Evolutionary conservation across 2,113 vertebrate species (phyloP), one percentile per base, ranked within the genome.

Genomic region (Camelus dromedarius): DNA sequence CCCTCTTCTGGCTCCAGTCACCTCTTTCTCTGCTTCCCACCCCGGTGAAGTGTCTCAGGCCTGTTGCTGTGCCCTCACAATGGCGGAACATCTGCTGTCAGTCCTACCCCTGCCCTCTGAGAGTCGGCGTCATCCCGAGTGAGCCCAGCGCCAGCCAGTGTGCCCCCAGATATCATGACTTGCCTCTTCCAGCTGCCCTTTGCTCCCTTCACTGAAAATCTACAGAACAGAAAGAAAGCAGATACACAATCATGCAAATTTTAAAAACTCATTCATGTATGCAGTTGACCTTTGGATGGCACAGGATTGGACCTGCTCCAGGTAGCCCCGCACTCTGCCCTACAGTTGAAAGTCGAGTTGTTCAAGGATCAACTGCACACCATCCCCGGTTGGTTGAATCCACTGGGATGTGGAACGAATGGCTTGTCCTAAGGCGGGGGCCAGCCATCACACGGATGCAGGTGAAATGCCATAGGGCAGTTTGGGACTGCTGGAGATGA

Each of bases 61-160:
- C 48, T 35, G 0, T 16, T 12, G 32, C 19, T 50, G 38, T 15
- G 11, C 4, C 24, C 58, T 58, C 32, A 30, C 9, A 56, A 48
- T 2, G 0, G 46, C 46, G 18, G 18, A 7, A 16, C 50, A 20
- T 24, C 32, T 64, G 19, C 22, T 24, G 5, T 12, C 5, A 32
- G 18, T 35, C 50, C 66, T 16, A 2, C 4, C 26, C n/a, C 30
- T 18, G 1, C 20, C 6, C 24, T 69, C 6, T 26, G 42, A 12
- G 8, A 26, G 28, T 4, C 13, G 0, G 20, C 30, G n/a, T 19
- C 26, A 7, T 16, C 50, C n/a, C 5, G 12, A 89, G n/a, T 26
- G 10, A 48, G 18, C 16, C 56, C 75, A 58, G 1, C 4, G 1
- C 8, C 62, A 84, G 14, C 26, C 35, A 58, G 0, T 14, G 60